phyloP scores from a whole-genome alignment of 2,888 invertebrate genomes.

The Emmelina monodactyla region DNA sequence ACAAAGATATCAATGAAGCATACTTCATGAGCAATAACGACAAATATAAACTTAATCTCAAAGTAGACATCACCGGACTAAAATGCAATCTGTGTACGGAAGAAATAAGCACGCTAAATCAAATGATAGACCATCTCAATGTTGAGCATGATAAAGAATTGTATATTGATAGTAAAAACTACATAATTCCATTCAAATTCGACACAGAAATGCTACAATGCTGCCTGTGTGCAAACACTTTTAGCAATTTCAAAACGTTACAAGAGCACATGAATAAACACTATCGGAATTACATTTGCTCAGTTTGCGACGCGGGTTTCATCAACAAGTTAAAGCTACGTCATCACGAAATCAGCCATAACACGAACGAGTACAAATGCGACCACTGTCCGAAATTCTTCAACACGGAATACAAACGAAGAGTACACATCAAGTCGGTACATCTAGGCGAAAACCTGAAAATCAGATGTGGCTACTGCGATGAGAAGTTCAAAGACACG shows the following conservation, averaged over 20 bases:
- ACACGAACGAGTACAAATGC: constrained; percentile 19
- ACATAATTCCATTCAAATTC: constrained; percentile 31
- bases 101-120: constrained; percentile 6
- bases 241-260: constrained; percentile 21
- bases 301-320: constrained; percentile 23
- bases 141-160: constrained; percentile 19
- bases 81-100: constrained; percentile 9
- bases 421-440: constrained; percentile 22
- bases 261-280: constrained; percentile 33
- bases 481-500: constrained; percentile 30
- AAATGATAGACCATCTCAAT: constrained; percentile 12
- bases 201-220: constrained; percentile 20
- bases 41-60: constrained; percentile 26
- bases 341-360: constrained; percentile 16
- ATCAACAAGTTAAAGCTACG: constrained; percentile 14
- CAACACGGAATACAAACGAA: constrained; percentile 17
- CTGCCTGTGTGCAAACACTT: constrained; percentile 17
- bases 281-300: constrained; percentile 31
- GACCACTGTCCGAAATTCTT: constrained; percentile 20
- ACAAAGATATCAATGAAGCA: constrained; percentile 20
- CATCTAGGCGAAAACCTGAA: constrained; percentile 17
- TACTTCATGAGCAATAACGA: constrained; percentile 25
- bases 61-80: constrained; percentile 28
- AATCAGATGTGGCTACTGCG: constrained; percentile 29
- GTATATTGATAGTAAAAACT: constrained; percentile 21